Evolutionary conservation across 2,888 invertebrate genomes (phyloP), one percentile per base, ranked within the genome.

Genomic region (Himalopsyche kuldschensis): DNA sequence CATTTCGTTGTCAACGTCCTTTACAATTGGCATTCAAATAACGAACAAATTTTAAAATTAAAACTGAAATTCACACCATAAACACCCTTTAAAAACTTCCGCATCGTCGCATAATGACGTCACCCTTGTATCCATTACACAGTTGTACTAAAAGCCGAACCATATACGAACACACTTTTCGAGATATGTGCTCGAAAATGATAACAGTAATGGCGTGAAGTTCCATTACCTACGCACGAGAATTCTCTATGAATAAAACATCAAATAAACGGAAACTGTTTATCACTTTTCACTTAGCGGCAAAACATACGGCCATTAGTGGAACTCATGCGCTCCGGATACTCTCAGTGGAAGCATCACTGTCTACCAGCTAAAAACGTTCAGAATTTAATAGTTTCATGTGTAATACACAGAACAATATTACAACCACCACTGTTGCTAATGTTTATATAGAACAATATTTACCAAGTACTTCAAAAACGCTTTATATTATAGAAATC

Each of bases 191-290:
- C 84, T 75, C 77, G 78, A 78, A 81, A 32, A 82, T 80, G 81
- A 83, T 83, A 83, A 55, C 83, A 78, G 83, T 85, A 85, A 85
- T 85, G 83, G 83, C 77, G 35, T 46, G 69, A 30, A 47, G 75
- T 47, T 76, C 76, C 78, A 85, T 81, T 82, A 78, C 76, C 79
- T 75, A 69, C 47, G 79, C 69, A 76, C 55, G 82, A 78, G 82
- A 35, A 77, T 77, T 77, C 81, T 75, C 80, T 76, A 84, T 84
- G 84, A 85, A 83, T 83, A 83, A 85, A 85, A 83, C 84, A 85
- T 85, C 79, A 84, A 85, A 84, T 84, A 79, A 84, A 82, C 84
- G 84, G 82, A 85, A 84, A 82, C 82, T 75, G 82, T 82, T 85
- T 82, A 85, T 85, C 82, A 84, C 81, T 76, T 78, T 80, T 80